Evolutionary conservation across 2,888 invertebrate species (phyloP).

Genomic region (Flexamia atlantica): DNA sequence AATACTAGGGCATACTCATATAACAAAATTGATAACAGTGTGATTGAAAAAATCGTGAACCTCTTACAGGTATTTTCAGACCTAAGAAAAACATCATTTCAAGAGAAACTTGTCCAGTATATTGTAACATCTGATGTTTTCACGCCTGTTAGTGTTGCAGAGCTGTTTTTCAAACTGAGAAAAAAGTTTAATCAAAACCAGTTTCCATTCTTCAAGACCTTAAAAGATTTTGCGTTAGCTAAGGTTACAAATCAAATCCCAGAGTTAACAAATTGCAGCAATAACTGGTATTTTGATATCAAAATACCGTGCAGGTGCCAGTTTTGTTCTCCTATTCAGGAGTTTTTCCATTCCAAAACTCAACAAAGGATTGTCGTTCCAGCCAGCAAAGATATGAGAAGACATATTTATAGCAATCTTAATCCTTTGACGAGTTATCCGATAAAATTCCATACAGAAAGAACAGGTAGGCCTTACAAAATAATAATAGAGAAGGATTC

Average conservation of each 20-base stretch:
- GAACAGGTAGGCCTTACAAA: not conserved
- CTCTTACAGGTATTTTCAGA: not conserved
- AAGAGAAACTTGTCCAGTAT: not conserved
- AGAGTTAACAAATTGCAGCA: not conserved
- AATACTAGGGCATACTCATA: not conserved
- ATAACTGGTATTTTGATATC: conserved; percentile 8
- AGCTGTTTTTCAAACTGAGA: not conserved
- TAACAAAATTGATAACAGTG: not conserved
- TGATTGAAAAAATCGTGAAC: not conserved
- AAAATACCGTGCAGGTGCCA: not conserved
- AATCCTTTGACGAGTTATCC: conserved; percentile 6
- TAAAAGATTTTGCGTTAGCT: not conserved
- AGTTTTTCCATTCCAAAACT: not conserved
- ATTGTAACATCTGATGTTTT: not conserved
- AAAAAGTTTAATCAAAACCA: not conserved
- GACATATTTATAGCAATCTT: not conserved
- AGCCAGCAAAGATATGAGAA: not conserved
- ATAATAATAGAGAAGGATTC: not conserved
- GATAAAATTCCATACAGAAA: not conserved
- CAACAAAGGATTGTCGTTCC: not conserved
- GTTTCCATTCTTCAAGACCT: not conserved
- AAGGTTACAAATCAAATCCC: not conserved
- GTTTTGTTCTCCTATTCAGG: conserved; percentile 1
- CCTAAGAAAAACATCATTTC: not conserved
- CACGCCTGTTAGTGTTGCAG: not conserved